Evolutionary conservation across 1,140 invertebrate species (phyloP).

Genomic region (Aphelenchoides fujianensis): DNA sequence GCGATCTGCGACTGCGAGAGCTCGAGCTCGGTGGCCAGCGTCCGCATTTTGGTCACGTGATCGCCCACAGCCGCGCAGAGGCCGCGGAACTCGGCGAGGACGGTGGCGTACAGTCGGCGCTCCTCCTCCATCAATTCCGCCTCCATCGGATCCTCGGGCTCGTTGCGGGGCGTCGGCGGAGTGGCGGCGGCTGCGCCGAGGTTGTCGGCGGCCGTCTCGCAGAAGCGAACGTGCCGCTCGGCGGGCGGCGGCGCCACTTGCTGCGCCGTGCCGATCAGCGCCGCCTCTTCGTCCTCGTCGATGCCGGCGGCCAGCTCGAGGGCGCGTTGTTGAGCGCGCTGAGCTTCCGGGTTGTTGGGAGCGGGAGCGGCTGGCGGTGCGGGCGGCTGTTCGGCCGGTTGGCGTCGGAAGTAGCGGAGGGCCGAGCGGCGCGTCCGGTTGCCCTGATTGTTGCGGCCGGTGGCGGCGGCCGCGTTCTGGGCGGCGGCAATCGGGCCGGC

Average conservation of each 20-base stretch:
- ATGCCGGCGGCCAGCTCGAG: background rate
- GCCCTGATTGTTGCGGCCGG: background rate
- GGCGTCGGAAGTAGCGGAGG: background rate
- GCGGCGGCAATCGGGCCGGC: background rate
- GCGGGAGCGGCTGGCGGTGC: no score
- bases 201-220: conserved; percentile 68
- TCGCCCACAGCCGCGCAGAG: conserved; percentile 39
- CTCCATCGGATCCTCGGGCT: background rate
- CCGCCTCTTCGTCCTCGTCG: conserved; percentile 10
- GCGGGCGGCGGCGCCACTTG: conserved; percentile 72
- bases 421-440: background rate
- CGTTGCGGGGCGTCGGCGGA: no score
- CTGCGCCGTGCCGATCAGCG: background rate
- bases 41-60: conserved; percentile 44
- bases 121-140: conserved; percentile 37
- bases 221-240: conserved; percentile 74
- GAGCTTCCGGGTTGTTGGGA: background rate
- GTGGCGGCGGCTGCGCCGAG: no score
- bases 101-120: conserved; percentile 34
- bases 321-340: background rate
- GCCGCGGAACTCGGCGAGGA: conserved; percentile 43
- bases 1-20: conserved; percentile 20
- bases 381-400: background rate
- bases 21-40: conserved; percentile 49
- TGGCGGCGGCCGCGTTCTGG: no score